Conservation (phyloP, 2,797 vertebrate species). For the Cossypha niveicapilla region DNA sequence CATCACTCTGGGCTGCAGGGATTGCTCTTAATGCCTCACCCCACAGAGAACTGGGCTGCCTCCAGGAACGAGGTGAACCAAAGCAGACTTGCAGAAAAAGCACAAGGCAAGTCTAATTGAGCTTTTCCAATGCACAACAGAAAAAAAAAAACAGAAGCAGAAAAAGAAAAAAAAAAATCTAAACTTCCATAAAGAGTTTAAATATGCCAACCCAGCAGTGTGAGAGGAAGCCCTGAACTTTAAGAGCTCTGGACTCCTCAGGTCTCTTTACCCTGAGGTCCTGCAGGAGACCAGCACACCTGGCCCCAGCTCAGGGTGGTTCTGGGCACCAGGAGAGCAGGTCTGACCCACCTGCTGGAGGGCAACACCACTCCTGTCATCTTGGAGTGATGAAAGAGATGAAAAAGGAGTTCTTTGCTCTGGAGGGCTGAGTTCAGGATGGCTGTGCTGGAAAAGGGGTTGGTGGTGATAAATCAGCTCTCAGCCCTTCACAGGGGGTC, state of each 20-base stretch:
- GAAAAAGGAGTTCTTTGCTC: neutral
- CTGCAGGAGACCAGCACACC: neutral
- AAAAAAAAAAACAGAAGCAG: neutral
- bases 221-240: neutral
- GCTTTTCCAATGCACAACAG: neutral
- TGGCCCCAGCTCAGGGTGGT: accelerated
- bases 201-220: neutral
- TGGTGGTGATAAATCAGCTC: neutral
- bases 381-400: neutral
- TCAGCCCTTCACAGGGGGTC: neutral
- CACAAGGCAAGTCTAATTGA: neutral
- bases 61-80: neutral
- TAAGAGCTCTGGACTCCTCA: neutral
- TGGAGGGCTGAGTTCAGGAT: neutral
- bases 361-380: neutral
- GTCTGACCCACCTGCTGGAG: neutral
- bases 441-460: neutral
- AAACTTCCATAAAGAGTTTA: neutral
- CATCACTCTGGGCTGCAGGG: neutral
- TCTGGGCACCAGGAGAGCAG: neutral
- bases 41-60: neutral
- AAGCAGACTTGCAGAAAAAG: neutral
- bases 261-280: neutral
- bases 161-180: neutral
- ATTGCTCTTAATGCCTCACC: neutral